Percentiles rank a stretch among this genome's conserved stretches.
phyloP scores from a whole-genome alignment of 2,888 invertebrate species.

The Brachypalpus laphriformis region DNA sequence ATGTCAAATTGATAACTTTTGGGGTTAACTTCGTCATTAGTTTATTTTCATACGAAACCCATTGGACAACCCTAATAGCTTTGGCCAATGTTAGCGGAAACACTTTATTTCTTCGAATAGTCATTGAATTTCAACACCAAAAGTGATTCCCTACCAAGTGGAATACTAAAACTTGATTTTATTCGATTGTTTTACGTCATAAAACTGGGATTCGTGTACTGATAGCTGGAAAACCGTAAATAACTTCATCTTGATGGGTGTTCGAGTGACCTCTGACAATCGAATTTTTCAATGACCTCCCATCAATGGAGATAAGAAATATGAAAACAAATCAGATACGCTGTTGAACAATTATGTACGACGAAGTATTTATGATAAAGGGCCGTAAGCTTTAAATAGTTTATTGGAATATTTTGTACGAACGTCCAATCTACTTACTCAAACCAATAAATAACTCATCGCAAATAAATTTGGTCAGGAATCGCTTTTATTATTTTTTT shows the following conservation, averaged over 20 bases:
- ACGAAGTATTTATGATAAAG: neutral
- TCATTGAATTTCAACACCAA: neutral
- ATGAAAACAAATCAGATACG: slow-evolving; percentile 3
- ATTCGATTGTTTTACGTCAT: slow-evolving; percentile 20
- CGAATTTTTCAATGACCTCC: slow-evolving; percentile 27
- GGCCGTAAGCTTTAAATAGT: neutral
- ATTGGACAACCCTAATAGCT: neutral
- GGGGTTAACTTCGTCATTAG: too few relatives aligned
- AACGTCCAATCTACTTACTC: too few relatives aligned
- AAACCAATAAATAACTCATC: too few relatives aligned
- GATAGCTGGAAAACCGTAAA: slow-evolving; percentile 20
- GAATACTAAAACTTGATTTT: neutral
- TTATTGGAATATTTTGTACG: neutral
- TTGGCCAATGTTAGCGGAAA: neutral
- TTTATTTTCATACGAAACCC: neutral
- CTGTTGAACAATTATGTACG: neutral
- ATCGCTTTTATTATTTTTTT: too few relatives aligned
- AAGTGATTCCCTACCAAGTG: neutral
- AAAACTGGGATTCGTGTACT: neutral
- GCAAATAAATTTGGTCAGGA: too few relatives aligned
- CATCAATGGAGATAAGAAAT: slow-evolving; percentile 6
- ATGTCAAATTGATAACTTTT: too few relatives aligned
- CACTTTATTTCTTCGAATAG: neutral
- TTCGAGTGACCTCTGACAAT: slow-evolving; percentile 41
- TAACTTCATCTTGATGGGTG: slow-evolving; percentile 8